Percentiles rank a stretch among this genome's conserved stretches.
Conservation (phyloP, 2,888 invertebrate genomes). For the Lordiphosa andalusiaca region DNA sequence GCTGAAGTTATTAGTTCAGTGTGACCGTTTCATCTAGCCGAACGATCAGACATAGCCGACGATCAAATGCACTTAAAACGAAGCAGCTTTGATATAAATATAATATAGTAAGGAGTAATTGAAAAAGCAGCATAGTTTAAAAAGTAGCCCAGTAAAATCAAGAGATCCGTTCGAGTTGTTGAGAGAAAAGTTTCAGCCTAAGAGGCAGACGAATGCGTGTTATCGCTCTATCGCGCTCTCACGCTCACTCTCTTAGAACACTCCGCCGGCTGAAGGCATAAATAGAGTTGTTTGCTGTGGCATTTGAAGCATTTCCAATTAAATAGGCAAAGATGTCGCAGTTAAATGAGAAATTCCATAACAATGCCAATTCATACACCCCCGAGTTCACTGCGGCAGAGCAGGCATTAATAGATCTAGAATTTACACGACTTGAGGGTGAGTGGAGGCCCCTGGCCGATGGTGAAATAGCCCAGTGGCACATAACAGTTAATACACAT, state of each 20-base stretch:
- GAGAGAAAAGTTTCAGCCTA: no score
- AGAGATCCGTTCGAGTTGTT: no score
- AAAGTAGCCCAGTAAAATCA: no score
- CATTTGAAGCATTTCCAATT: not conserved
- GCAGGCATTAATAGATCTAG: conserved; percentile 52
- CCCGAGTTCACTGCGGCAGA: conserved; percentile 59
- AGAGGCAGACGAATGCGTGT: no score
- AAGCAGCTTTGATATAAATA: no score
- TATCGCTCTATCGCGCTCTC: not conserved
- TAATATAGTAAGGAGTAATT: no score
- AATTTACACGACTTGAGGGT: conserved; percentile 68
- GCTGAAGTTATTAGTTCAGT: no score
- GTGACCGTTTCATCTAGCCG: no score
- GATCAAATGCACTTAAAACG: no score
- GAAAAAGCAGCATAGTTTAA: no score
- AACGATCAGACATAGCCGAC: no score
- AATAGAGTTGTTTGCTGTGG: no score
- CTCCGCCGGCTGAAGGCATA: not conserved
- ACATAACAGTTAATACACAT: conserved; percentile 29
- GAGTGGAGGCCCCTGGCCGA: conserved; percentile 12
- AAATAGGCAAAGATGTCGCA: not conserved
- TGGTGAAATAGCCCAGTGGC: conserved; percentile 28
- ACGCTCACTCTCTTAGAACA: not conserved
- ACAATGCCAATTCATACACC: conserved; percentile 11
- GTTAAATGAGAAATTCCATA: not conserved